Base-by-base conservation (phyloP, 1,140 invertebrate genomes). In the Ylistrum balloti region DNA sequence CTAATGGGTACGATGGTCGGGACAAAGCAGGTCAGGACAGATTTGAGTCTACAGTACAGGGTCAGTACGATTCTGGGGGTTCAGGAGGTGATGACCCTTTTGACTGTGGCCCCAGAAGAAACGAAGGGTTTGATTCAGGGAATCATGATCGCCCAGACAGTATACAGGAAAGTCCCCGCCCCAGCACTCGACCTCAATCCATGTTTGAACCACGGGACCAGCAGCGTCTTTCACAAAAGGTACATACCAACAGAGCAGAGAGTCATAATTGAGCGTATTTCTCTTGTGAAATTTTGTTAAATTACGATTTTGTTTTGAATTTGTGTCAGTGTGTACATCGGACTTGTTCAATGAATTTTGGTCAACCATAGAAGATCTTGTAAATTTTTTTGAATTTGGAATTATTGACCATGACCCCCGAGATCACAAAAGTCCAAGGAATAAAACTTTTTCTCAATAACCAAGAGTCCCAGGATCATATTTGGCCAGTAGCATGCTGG, bases 141-240 rank as follows among this genome's bases (percentile, higher is more conserved):
- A 86, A 35, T 45, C 33, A 87, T 28, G 87, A 45, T 20, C 33
- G 33, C 20, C 88, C 86, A 9, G 87, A 89, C 13, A 38, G 34
- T 0, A 34, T 45, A 32, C 85, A 87, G 41, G 85, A 86, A 33
- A 88, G 85, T 89, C 87, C 88, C 20, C 88, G 86, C 33, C 86
- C 22, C 90, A 88, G 85, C 88, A 90, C 91, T 22, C 92, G 94
- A 32, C 94, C 94, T n/a, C 93, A 94, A 88, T 95, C 95, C 0
- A 95, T 95, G 94, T 95, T 95, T 93, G 95, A 95, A 89, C 94
- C 94, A 33, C 88, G 94, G 91, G 92, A 95, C 89, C 92, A 94
- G 32, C 94, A 94, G 56, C 92, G 93, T 88, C 88, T 91, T 15
- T 93, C 94, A 20, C 89, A 93, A n/a, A 93, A 93, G 91, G 90